A percentile compares a stretch with the other conserved stretches of the same genome.
These are phyloP conservation scores for Muschampia plurimacula DNA, from an alignment of 2,888 invertebrate genomes.

Conservation along the genomic window DNA sequence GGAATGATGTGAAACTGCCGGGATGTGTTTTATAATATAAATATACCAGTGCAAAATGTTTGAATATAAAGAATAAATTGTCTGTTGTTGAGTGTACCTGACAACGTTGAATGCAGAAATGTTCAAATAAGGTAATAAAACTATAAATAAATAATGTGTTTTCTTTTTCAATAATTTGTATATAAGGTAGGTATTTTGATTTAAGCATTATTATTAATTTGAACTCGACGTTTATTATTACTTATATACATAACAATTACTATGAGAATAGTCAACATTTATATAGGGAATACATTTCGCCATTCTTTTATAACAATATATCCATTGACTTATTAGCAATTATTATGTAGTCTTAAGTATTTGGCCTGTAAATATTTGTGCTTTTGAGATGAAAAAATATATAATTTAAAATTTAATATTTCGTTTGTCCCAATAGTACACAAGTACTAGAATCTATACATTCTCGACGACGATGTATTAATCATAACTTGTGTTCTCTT, in stretches of 20 bases:
- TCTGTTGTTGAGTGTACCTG: constrained; percentile 72
- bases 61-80: constrained; percentile 48
- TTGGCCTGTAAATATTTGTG: too few species aligned
- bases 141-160: constrained; percentile 35
- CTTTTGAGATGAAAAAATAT: too few species aligned
- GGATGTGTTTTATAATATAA: not conserved
- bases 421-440: too few species aligned
- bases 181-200: not conserved
- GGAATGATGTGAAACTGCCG: not conserved
- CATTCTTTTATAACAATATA: not conserved
- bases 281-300: not conserved
- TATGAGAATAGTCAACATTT: not conserved
- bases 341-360: too few species aligned
- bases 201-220: too few species aligned
- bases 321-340: too few species aligned
- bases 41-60: constrained; percentile 52
- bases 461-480: too few species aligned
- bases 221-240: too few species aligned
- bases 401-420: too few species aligned
- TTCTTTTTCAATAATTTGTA: constrained; percentile 11
- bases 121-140: constrained; percentile 77
- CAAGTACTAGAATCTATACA: too few species aligned
- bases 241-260: not conserved
- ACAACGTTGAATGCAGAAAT: constrained; percentile 64
- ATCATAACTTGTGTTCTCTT: too few species aligned